phyloP scores from a whole-genome alignment of 2,797 vertebrate species.

The Mionectes olivaceus region DNA sequence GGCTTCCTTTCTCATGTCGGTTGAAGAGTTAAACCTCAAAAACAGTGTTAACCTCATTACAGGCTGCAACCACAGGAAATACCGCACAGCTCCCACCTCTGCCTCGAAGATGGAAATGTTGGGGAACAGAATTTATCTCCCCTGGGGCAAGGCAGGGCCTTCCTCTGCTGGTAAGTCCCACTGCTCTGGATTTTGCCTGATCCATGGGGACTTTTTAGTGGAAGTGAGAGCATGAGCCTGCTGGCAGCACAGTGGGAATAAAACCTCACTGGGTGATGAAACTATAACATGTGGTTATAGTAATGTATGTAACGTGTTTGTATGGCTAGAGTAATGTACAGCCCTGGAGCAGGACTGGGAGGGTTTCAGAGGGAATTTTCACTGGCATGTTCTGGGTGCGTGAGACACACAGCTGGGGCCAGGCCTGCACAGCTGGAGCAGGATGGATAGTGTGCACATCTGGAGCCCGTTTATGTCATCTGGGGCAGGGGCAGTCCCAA shows the following conservation, averaged over 20 bases:
- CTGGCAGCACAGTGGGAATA: accelerated
- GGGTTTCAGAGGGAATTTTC: accelerated
- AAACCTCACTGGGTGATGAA: neutral
- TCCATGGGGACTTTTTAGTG: neutral
- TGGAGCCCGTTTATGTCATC: neutral
- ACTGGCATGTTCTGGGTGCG: accelerated
- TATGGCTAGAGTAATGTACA: accelerated
- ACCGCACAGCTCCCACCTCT: neutral
- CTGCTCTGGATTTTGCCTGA: accelerated
- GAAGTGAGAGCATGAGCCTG: neutral
- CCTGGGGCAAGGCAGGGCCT: neutral
- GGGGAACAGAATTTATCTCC: neutral
- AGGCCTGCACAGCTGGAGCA: neutral
- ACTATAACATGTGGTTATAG: accelerated
- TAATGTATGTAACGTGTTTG: accelerated
- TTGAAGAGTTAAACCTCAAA: slow-evolving; percentile 32
- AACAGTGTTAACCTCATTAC: slow-evolving; percentile 54
- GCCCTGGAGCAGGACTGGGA: accelerated
- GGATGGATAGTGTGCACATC: neutral
- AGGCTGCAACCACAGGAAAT: slow-evolving; percentile 51
- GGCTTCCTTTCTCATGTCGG: neutral
- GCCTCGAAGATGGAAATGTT: neutral
- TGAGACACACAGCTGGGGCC: neutral
- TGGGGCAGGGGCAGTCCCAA: neutral
- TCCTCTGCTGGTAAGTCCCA: neutral